Percentiles rank a stretch among this genome's conserved stretches.
Evolutionary conservation across 2,888 invertebrate genomes (phyloP).

Genomic region (Dexiosoma caninum): DNA sequence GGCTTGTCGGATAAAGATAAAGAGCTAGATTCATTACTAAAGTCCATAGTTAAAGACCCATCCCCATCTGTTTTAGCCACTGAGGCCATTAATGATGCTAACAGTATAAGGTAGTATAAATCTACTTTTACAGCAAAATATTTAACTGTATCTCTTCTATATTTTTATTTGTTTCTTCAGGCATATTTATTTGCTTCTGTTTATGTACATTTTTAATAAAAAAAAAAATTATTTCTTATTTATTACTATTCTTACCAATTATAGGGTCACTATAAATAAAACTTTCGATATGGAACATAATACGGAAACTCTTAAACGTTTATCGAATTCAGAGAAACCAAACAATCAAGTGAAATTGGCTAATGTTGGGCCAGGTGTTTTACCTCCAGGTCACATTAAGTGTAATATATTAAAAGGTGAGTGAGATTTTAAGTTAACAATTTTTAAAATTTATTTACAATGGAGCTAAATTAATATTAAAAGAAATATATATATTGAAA

Average conservation of each 20-base stretch:
- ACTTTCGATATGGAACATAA: slow-evolving; percentile 80
- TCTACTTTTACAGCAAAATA: slow-evolving; percentile 10
- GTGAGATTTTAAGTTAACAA: not conserved
- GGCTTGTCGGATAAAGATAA: slow-evolving; percentile 80
- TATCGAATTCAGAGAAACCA: slow-evolving; percentile 81
- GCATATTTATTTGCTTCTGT: not conserved
- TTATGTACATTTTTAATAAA: too few species aligned
- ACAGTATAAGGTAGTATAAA: slow-evolving; percentile 78
- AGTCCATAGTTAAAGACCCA: slow-evolving; percentile 86
- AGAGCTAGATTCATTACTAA: slow-evolving; percentile 86
- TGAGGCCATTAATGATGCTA: slow-evolving; percentile 81
- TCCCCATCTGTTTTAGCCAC: slow-evolving; percentile 80
- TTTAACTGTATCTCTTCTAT: not conserved
- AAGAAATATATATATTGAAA: too few species aligned
- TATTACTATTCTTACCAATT: slow-evolving; percentile 61
- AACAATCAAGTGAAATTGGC: slow-evolving; percentile 85
- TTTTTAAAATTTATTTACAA: too few species aligned
- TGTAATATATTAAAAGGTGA: slow-evolving; percentile 95
- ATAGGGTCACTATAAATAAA: slow-evolving; percentile 78
- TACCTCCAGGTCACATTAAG: slow-evolving; percentile 94
- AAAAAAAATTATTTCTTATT: not conserved
- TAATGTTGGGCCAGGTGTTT: slow-evolving; percentile 79
- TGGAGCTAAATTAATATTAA: too few species aligned
- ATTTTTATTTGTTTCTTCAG: not conserved
- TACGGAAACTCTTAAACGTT: slow-evolving; percentile 83